phyloP scores from a whole-genome alignment of 2,888 invertebrate genomes.

The Hipparchia semele region DNA sequence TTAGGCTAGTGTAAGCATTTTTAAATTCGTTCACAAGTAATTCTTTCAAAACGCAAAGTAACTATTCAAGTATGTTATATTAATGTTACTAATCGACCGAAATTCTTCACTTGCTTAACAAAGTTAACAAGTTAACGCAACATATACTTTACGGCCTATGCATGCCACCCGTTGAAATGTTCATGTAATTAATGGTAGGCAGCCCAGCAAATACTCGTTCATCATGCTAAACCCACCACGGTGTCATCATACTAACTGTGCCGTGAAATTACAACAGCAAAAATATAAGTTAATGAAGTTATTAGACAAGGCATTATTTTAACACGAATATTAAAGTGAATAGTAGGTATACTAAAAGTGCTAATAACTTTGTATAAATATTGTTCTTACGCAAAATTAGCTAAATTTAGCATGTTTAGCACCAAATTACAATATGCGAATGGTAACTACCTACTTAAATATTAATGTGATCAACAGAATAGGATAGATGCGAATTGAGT shows the following conservation, averaged over 20 bases:
- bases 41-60: background rate
- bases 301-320: background rate
- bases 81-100: background rate
- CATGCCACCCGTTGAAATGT: background rate
- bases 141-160: background rate
- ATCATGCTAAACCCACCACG: background rate
- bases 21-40: no score
- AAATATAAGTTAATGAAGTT: background rate
- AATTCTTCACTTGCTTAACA: constrained; percentile 15
- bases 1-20: no score
- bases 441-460: background rate
- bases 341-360: no score
- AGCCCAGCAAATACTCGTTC: background rate
- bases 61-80: background rate
- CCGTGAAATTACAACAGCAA: constrained; percentile 5
- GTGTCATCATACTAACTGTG: constrained; percentile 2
- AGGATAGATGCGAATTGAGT: background rate
- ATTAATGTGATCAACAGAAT: constrained; percentile 4
- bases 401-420: background rate
- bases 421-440: background rate
- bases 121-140: constrained; percentile 1
- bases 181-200: constrained; percentile 5
- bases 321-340: background rate
- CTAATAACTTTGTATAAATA: no score
- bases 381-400: background rate